Conservation (phyloP, 2,113 vertebrate species). For the Salminus brasiliensis region DNA sequence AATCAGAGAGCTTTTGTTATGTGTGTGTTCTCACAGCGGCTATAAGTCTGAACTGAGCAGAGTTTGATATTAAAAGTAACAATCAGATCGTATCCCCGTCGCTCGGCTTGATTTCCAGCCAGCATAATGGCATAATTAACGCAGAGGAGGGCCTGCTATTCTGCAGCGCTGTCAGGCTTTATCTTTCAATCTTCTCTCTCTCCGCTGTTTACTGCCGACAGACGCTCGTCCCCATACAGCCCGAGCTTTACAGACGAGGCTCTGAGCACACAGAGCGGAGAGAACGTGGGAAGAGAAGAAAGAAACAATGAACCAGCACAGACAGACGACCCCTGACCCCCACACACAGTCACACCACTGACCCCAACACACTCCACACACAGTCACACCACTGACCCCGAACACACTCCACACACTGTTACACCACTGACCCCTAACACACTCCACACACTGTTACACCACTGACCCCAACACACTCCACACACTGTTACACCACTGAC, state of each 20-base stretch:
- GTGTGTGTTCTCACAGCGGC: too few relatives aligned
- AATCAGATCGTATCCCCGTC: background rate
- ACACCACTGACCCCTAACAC: too few relatives aligned
- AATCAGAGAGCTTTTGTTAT: too few relatives aligned
- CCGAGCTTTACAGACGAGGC: background rate
- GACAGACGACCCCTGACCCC: too few relatives aligned
- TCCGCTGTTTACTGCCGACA: background rate
- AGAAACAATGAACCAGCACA: background rate
- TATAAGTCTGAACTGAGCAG: too few relatives aligned
- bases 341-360: too few relatives aligned
- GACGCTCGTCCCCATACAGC: background rate
- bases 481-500: too few relatives aligned
- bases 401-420: too few relatives aligned
- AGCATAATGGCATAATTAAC: background rate
- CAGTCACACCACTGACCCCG: too few relatives aligned
- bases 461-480: too few relatives aligned
- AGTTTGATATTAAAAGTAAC: background rate
- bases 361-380: too few relatives aligned
- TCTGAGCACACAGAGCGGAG: background rate
- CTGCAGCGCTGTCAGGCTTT: constrained; percentile 21
- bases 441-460: too few relatives aligned
- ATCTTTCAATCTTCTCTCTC: constrained; percentile 26
- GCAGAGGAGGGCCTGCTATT: background rate
- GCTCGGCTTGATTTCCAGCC: background rate
- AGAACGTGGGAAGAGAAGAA: background rate